Percentiles rank a stretch among this genome's conserved stretches.
Evolutionary conservation across 1,140 invertebrate species (phyloP).

Genomic region (Plutomurus gul): DNA sequence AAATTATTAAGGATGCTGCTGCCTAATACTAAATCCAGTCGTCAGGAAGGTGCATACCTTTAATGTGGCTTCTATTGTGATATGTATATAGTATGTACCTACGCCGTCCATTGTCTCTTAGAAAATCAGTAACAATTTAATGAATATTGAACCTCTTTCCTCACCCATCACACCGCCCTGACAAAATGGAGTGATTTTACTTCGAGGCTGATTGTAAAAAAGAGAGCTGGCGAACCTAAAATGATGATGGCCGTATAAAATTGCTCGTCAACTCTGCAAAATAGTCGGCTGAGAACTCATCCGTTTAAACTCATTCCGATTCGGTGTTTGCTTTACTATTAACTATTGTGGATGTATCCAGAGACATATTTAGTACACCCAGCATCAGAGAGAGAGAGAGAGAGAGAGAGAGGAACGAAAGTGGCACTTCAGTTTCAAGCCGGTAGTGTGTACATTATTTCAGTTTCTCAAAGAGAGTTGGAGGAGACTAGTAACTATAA

Average conservation of each 20-base stretch:
- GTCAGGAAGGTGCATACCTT: no score
- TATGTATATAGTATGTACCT: no score
- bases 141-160: no score
- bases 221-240: conserved; percentile 18
- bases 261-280: conserved; percentile 18
- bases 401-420: neutral
- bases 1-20: no score
- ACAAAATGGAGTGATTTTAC: neutral
- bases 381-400: no score
- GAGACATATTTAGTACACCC: neutral
- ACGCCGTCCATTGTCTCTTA: no score
- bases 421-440: conserved; percentile 3
- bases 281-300: conserved; percentile 1
- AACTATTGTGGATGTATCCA: neutral
- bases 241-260: conserved; percentile 20
- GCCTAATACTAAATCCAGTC: no score
- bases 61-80: no score
- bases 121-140: no score
- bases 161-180: neutral
- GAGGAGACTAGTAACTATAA: neutral
- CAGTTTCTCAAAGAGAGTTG: neutral
- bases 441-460: neutral
- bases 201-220: neutral
- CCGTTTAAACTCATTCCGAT: conserved; percentile 9
- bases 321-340: conserved; percentile 14